Evolutionary conservation across 2,797 vertebrate genomes (phyloP), one percentile per base, ranked within the genome.

Genomic region (Diceros bicornis): DNA sequence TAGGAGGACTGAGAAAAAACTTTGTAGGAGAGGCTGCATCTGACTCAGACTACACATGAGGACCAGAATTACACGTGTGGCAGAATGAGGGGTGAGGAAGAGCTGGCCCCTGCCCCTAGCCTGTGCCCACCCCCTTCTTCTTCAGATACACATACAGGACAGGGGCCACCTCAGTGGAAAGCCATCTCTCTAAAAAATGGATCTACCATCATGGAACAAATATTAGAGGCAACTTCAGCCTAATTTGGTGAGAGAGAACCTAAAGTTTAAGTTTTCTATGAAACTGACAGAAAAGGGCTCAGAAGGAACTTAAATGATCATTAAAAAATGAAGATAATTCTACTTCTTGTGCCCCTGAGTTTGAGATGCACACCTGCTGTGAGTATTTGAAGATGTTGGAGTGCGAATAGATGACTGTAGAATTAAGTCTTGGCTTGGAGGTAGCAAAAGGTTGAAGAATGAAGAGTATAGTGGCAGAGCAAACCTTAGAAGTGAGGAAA

Each of bases 41-140:
- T 47, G 34, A 13, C 25, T 23, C 7, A 34, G 34, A 11, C 34
- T 37, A 0, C 6, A 23, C 32, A 5, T 4, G 17, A 29, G 1
- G 12, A 29, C 16, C 55, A 20, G 55, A 52, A n/a, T 52, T 6
- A 44, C 9, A 14, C 1, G 0, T 0, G 3, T 23, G 64, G 20
- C 4, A 75, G 50, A 41, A 25, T 0, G 0, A 23, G 16, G 16
- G 14, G 1, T 3, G 25, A 37, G n/a, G 32, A 57, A 17, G 32
- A 47, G 27, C 41, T 0, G 7, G 16, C 0, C 4, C 12, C 4
- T 1, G 20, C 10, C 18, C 47, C 62, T 1, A 4, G 23, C 23
- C 32, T 32, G 7, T 2, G 12, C 0, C 16, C 29, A 9, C 10
- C 17, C 16, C 23, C 44, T 27, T 41, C 61, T 79, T 17, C 47